A percentile compares a stretch with the other conserved stretches of the same genome.
These are phyloP conservation scores for Bombus affinis DNA, from an alignment of 1,140 invertebrate genomes.

Conservation along the genomic window DNA sequence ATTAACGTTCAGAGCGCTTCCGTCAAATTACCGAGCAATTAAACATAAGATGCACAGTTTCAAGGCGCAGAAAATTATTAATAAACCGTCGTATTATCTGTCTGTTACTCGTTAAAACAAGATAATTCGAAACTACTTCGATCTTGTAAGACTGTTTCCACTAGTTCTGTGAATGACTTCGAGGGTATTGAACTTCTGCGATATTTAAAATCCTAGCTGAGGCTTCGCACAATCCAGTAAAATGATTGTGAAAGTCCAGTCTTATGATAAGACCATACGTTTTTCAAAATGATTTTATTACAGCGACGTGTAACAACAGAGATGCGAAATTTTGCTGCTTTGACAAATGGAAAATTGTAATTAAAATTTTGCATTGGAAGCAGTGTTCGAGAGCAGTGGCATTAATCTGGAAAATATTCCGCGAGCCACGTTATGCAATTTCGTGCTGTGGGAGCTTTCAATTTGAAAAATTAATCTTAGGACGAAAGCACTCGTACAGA, in stretches of 20 bases:
- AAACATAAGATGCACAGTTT: background rate
- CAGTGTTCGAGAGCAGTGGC: background rate
- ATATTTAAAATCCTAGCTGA: background rate
- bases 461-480: conserved; percentile 48
- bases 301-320: background rate
- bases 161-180: background rate
- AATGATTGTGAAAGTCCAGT: too few relatives aligned
- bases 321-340: background rate
- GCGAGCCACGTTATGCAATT: background rate
- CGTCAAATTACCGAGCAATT: background rate
- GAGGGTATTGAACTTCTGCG: background rate
- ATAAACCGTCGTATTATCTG: background rate
- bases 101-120: background rate
- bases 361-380: background rate
- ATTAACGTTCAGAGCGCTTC: conserved; percentile 2
- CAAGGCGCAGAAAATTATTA: background rate
- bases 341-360: background rate
- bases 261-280: too few relatives aligned
- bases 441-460: conserved; percentile 4
- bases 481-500: conserved; percentile 1
- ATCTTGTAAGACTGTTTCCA: background rate
- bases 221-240: too few relatives aligned
- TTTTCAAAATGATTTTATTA: background rate
- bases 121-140: background rate
- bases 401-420: conserved; percentile 19